Conservation (phyloP, 2,888 invertebrate species). For the Drosophila maculinotata region DNA sequence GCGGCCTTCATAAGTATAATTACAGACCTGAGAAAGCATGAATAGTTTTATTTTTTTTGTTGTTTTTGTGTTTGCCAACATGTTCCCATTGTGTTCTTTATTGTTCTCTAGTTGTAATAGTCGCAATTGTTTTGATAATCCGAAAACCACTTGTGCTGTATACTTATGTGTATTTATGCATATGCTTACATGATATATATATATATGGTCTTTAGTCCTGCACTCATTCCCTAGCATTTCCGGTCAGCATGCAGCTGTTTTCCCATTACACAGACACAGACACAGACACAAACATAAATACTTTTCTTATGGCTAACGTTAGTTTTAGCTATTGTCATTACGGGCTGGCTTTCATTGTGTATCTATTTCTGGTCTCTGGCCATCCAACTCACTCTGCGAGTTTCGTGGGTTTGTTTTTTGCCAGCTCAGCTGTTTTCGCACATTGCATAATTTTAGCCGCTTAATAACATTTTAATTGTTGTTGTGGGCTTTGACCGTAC, state of each 20-base stretch:
- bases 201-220: background rate
- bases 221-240: background rate
- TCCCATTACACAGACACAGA: background rate
- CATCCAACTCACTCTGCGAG: conserved; percentile 10
- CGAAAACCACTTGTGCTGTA: conserved; percentile 12
- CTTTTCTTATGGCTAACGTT: conserved; percentile 18
- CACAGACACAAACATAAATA: background rate
- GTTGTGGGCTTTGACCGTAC: conserved; percentile 74
- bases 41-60: background rate
- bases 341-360: conserved; percentile 25
- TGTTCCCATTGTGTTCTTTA: conserved; percentile 19
- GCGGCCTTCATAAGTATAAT: no score
- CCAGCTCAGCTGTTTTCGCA: conserved; percentile 52
- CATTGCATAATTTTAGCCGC: conserved; percentile 74
- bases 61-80: conserved; percentile 7
- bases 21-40: background rate
- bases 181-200: conserved; percentile 24
- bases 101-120: conserved; percentile 30
- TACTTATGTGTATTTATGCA: conserved; percentile 19
- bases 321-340: conserved; percentile 45
- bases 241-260: background rate
- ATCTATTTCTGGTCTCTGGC: conserved; percentile 26
- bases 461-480: conserved; percentile 79
- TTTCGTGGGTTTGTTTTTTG: conserved; percentile 30
- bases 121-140: conserved; percentile 36